Evolutionary conservation across 1,140 invertebrate species (phyloP).

Genomic region (Camponotus pennsylvanicus): DNA sequence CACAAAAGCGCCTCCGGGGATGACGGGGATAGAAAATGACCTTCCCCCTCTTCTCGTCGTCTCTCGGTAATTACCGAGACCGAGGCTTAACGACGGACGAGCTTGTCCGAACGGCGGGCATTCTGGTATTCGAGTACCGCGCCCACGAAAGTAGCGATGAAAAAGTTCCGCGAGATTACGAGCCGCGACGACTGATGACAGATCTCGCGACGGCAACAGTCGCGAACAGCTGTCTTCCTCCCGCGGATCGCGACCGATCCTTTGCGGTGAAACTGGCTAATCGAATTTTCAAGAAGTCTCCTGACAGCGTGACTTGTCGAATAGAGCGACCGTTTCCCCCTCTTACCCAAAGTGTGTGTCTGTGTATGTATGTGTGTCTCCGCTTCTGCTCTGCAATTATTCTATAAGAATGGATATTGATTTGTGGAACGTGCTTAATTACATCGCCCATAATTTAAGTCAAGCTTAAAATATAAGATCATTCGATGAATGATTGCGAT

Average conservation of each 20-base stretch:
- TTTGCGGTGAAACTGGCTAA: constrained; percentile 52
- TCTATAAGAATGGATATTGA: neutral
- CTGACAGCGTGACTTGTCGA: constrained; percentile 30
- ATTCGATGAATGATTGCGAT: neutral
- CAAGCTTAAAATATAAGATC: too few relatives aligned
- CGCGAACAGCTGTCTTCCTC: constrained; percentile 3
- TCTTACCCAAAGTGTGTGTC: neutral
- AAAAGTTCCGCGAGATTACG: constrained; percentile 32
- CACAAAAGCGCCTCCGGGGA: constrained; percentile 55
- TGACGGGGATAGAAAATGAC: constrained; percentile 35
- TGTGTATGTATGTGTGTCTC: neutral
- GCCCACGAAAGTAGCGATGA: constrained; percentile 29
- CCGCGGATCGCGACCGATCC: constrained; percentile 34
- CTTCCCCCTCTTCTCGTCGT: neutral
- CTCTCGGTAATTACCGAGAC: constrained; percentile 59
- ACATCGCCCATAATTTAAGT: neutral
- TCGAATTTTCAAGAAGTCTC: constrained; percentile 46
- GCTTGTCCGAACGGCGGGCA: constrained; percentile 17
- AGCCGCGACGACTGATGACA: constrained; percentile 37
- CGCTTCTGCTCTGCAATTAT: constrained; percentile 15
- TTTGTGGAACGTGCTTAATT: constrained; percentile 20
- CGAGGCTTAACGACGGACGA: constrained; percentile 45
- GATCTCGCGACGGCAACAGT: constrained; percentile 35
- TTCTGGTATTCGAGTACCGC: constrained; percentile 48
- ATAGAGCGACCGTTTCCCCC: neutral